A percentile compares a stretch with the other conserved stretches of the same genome.
These are phyloP conservation scores for Microchirus variegatus DNA, from an alignment of 2,797 vertebrate species.

Conservation along the genomic window DNA sequence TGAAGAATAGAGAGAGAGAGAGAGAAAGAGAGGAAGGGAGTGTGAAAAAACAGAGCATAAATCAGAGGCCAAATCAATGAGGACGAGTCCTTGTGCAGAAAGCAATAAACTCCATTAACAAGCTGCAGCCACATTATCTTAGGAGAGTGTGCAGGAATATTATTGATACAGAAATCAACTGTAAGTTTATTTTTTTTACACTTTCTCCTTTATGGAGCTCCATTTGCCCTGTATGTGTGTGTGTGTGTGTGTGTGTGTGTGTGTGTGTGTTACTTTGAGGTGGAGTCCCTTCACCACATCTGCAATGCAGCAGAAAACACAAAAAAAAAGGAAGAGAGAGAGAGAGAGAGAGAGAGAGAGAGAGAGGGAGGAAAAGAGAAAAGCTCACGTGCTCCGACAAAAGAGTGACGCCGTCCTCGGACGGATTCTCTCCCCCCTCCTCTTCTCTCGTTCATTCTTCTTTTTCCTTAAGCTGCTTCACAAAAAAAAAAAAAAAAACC, in stretches of 20 bases:
- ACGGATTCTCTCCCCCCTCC: slow-evolving; percentile 39
- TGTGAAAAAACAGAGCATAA: slow-evolving; percentile 48
- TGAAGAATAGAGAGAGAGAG: neutral
- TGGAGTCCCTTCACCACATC: slow-evolving; percentile 81
- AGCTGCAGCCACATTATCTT: slow-evolving; percentile 67
- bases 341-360: too few species aligned
- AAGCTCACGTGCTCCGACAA: slow-evolving; percentile 63
- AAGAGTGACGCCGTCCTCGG: slow-evolving; percentile 68
- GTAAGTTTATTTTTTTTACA: slow-evolving; percentile 51
- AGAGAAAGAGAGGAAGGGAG: slow-evolving; percentile 6
- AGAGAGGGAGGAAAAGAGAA: slow-evolving; percentile 53
- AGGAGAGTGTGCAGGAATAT: slow-evolving; percentile 34
- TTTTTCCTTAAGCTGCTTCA: slow-evolving; percentile 2
- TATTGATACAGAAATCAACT: slow-evolving; percentile 61
- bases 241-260: slow-evolving; percentile 21
- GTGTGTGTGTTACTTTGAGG: slow-evolving; percentile 70
- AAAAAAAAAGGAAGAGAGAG: too few species aligned
- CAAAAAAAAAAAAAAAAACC: slow-evolving; percentile 1
- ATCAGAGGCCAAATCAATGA: slow-evolving; percentile 68
- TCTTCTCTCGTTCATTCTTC: neutral
- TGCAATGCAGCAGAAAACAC: slow-evolving; percentile 86
- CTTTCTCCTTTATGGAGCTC: slow-evolving; percentile 52
- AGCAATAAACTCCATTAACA: slow-evolving; percentile 76
- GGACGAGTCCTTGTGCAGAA: slow-evolving; percentile 65
- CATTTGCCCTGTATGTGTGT: slow-evolving; percentile 32